Evolutionary conservation across 2,888 invertebrate species (phyloP), one percentile per base, ranked within the genome.

Genomic region (Eubasilissa splendida): DNA sequence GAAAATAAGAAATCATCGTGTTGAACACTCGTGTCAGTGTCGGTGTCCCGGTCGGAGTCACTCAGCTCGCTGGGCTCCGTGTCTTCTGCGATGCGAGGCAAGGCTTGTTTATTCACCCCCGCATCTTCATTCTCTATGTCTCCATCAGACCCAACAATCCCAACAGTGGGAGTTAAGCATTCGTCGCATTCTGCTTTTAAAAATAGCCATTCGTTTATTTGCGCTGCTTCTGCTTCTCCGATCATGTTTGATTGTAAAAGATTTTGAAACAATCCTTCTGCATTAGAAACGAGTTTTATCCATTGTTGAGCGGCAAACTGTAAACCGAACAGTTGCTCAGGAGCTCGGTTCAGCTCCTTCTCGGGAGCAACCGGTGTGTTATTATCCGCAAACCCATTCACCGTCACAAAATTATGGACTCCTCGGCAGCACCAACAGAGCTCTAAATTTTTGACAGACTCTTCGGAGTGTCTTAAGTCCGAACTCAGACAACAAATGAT

Each of bases 171-270:
- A 85, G 93, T 93, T 70, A 95, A 91, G 86, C 96, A 96, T 86
- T 96, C 96, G 87, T 96, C 96, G 87, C 96, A 96, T 87, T 96
- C 96, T 84, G 96, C 96, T 86, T 96, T 96, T 82, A 96, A 89
- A 85, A 95, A 95, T 22, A 96, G 88, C 96, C 96, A 96, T 84
- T 95, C 94, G 86, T 95, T 91, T 8, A 91, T 89, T 88, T 95
- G 95, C 85, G 94, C 95, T 84, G 94, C 92, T 86, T 96, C 95
- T 81, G 92, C 89, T 77, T 94, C 94, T 11, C 93, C 92, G 78
- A 96, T 87, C n/a, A 92, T 91, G 85, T 94, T 94, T 60, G 93
- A 94, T 14, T 92, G 91, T 73, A 95, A 90, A 65, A 96, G 91
- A 87, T 92, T 95, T 87, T 94, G 93, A 88, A 95, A 95, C n/a